These are phyloP conservation scores for Synaphobranchus kaupii DNA, from an alignment of 2,797 vertebrate genomes.

Conservation along the genomic window DNA sequence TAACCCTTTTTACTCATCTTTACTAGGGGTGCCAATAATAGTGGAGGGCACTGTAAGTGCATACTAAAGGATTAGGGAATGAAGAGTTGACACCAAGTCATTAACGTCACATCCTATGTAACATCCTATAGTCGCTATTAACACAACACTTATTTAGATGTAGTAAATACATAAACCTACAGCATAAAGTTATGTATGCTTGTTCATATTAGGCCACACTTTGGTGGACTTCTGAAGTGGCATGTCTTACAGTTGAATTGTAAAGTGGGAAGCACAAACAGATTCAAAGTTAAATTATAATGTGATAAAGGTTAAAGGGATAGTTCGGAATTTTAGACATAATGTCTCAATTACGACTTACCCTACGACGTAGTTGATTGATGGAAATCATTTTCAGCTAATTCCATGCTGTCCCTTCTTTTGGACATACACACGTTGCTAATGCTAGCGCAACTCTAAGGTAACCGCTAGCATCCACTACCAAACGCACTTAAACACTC, in stretches of 20 bases:
- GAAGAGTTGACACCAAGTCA: not conserved
- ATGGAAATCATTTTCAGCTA: too few relatives aligned
- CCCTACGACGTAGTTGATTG: too few relatives aligned
- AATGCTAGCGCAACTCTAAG: too few relatives aligned
- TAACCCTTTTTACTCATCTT: too few relatives aligned
- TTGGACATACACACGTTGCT: too few relatives aligned
- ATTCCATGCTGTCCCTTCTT: too few relatives aligned
- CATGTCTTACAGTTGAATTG: constrained; percentile 40
- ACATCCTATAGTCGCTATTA: not conserved
- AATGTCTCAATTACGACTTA: too few relatives aligned
- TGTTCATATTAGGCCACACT: constrained; percentile 47
- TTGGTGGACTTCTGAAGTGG: constrained; percentile 37
- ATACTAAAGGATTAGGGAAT: not conserved
- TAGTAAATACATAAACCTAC: constrained; percentile 27
- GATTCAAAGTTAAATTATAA: not conserved
- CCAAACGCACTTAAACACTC: too few relatives aligned
- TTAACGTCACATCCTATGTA: not conserved
- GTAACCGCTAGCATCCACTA: too few relatives aligned
- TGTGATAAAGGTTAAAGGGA: not conserved
- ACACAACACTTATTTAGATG: not conserved
- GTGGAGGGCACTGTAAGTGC: too few relatives aligned
- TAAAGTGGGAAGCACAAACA: constrained; percentile 31
- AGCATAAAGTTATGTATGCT: not conserved
- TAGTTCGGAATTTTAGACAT: too few relatives aligned
- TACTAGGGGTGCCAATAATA: too few relatives aligned